Conservation (phyloP, 2,888 invertebrate species). For the Amiota communis region DNA sequence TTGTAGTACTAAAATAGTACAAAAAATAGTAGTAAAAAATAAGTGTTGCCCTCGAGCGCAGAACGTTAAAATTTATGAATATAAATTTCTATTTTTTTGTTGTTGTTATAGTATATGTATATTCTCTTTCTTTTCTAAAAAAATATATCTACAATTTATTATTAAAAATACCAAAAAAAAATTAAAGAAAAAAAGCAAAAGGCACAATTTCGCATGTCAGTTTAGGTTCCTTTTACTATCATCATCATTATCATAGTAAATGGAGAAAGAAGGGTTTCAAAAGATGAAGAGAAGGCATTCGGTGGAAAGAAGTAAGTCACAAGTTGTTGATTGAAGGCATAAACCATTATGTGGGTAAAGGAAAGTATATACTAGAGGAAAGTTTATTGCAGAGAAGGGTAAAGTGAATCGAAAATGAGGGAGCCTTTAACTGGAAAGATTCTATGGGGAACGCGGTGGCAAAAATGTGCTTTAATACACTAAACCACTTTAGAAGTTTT, state of each 20-base stretch:
- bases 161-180: constrained; percentile 2
- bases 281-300: no score
- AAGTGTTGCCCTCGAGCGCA: constrained; percentile 1
- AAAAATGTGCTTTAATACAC: constrained; percentile 1
- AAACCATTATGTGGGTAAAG: no score
- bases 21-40: not conserved
- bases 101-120: not conserved
- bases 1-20: not conserved
- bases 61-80: not conserved
- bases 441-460: no score
- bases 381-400: no score
- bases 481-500: constrained; percentile 18
- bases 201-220: not conserved
- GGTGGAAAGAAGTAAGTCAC: no score
- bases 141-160: constrained; percentile 14
- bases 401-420: no score
- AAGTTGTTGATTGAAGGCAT: no score
- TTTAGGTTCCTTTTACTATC: no score
- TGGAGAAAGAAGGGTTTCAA: no score
- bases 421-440: no score
- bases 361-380: no score
- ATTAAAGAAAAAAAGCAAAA: not conserved
- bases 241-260: no score
- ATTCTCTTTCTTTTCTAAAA: constrained; percentile 8
- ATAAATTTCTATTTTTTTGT: not conserved